Evolutionary conservation across 2,888 invertebrate genomes (phyloP).

Genomic region (Omphaloscelis lunosa): DNA sequence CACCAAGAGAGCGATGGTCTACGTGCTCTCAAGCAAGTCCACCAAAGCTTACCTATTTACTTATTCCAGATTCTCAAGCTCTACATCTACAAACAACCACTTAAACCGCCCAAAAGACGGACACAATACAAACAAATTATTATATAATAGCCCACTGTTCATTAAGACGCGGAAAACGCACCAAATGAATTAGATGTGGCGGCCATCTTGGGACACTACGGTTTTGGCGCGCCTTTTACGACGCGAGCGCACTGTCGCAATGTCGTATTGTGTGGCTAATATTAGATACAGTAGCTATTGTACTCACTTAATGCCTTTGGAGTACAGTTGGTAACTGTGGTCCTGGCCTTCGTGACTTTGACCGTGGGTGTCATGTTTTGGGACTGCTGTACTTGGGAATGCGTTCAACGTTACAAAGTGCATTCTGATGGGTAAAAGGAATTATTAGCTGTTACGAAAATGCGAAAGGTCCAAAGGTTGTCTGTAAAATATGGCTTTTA

Average conservation of each 20-base stretch:
- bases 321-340: conserved; percentile 60
- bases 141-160: conserved; percentile 57
- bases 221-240: conserved; percentile 65
- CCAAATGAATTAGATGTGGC: conserved; percentile 68
- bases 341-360: conserved; percentile 47
- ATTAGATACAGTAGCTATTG: conserved; percentile 73
- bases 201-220: conserved; percentile 69
- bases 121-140: conserved; percentile 61
- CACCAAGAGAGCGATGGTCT: conserved; percentile 3
- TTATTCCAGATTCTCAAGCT: conserved; percentile 24
- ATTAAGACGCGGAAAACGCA: conserved; percentile 67
- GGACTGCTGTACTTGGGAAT: neutral
- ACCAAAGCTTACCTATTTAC: conserved; percentile 1
- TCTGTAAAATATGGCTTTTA: too few species aligned
- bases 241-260: conserved; percentile 67
- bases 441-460: neutral
- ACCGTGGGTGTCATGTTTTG: conserved; percentile 35
- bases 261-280: conserved; percentile 79
- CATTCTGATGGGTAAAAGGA: neutral
- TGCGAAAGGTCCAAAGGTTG: neutral
- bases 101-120: conserved; percentile 50
- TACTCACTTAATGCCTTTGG: conserved; percentile 63
- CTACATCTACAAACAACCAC: conserved; percentile 41
- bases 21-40: conserved; percentile 34
- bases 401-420: neutral